Evolutionary conservation across 1,140 invertebrate species (phyloP).

Genomic region (Megalopta genalis): DNA sequence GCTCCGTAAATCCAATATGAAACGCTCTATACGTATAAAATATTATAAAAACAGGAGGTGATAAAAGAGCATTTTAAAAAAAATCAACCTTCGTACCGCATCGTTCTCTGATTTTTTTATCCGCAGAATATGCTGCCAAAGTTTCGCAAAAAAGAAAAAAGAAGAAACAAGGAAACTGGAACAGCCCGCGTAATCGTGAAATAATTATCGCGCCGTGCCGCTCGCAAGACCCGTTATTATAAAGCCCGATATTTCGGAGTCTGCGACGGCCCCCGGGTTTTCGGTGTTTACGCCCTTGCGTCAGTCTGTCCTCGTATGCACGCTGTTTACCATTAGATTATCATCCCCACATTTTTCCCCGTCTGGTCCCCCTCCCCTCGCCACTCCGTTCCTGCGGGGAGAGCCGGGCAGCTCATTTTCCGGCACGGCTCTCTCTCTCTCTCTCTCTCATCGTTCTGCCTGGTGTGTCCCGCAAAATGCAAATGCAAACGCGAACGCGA

Average conservation of each 20-base stretch:
- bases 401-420: slow-evolving; percentile 16
- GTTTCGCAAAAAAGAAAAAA: too few relatives aligned
- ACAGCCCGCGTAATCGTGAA: too few relatives aligned
- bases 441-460: slow-evolving; percentile 20
- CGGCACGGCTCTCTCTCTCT: neutral
- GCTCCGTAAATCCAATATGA: too few relatives aligned
- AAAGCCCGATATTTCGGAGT: neutral
- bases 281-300: slow-evolving; percentile 11
- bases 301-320: slow-evolving; percentile 23
- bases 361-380: slow-evolving; percentile 45
- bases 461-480: slow-evolving; percentile 27
- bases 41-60: too few relatives aligned
- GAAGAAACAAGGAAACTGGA: too few relatives aligned
- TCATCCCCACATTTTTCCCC: slow-evolving; percentile 53
- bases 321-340: slow-evolving; percentile 65
- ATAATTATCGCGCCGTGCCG: too few relatives aligned
- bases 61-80: too few relatives aligned
- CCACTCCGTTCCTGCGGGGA: neutral
- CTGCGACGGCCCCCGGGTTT: neutral
- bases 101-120: too few relatives aligned
- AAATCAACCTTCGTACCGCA: too few relatives aligned
- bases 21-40: too few relatives aligned
- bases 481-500: slow-evolving; percentile 22
- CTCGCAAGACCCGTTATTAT: too few relatives aligned
- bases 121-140: too few relatives aligned